These are phyloP conservation scores for Neomonachus schauinslandi DNA, from an alignment of 2,113 vertebrate genomes.

Conservation along the genomic window DNA sequence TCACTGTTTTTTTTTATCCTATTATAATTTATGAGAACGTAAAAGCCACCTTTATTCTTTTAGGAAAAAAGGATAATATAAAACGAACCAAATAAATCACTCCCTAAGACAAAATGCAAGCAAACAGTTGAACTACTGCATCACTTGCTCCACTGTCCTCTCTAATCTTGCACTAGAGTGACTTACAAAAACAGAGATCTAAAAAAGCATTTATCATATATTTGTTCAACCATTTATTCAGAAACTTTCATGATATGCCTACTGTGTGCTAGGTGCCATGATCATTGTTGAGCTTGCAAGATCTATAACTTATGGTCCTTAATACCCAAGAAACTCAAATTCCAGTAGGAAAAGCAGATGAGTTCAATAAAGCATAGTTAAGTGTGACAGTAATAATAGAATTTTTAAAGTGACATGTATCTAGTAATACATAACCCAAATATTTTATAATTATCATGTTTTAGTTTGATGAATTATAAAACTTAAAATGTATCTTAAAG, in stretches of 20 bases:
- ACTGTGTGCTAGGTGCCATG: background rate
- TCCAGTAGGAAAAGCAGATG: background rate
- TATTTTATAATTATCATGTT: background rate
- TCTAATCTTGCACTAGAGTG: background rate
- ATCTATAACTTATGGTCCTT: background rate
- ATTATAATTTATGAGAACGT: background rate
- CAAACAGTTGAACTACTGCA: background rate
- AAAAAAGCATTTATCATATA: background rate
- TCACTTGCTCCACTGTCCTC: too few species aligned
- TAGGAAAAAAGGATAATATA: background rate
- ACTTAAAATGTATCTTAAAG: background rate
- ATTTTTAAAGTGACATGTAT: background rate
- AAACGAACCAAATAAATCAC: background rate
- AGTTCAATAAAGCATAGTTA: background rate
- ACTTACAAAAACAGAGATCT: background rate
- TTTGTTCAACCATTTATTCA: background rate
- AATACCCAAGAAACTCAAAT: background rate
- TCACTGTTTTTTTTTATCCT: background rate
- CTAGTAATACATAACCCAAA: background rate
- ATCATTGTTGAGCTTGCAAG: background rate
- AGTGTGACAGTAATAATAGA: background rate
- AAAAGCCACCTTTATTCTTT: background rate
- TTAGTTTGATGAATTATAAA: background rate
- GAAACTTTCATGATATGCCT: background rate
- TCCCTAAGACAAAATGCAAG: background rate